phyloP scores from a whole-genome alignment of 2,797 vertebrate species.

The Anabas testudineus region DNA sequence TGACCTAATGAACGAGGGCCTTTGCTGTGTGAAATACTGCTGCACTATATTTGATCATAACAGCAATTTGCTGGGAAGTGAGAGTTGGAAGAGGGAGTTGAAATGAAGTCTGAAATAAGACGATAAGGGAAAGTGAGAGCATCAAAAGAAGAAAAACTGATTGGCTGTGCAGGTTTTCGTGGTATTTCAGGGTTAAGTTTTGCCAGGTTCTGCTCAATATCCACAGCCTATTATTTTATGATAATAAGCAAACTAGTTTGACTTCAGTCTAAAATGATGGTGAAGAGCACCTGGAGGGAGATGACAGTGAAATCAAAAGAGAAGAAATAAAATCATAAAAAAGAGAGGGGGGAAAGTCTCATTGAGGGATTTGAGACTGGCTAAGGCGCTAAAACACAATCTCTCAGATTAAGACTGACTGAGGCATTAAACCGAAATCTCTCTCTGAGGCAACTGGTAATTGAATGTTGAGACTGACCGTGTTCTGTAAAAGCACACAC shows the following conservation, averaged over 20 bases:
- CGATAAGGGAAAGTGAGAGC: conserved; percentile 5
- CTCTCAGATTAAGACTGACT: conserved; percentile 61
- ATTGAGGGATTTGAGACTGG: conserved; percentile 61
- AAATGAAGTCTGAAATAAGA: conserved; percentile 35
- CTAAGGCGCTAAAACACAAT: conserved; percentile 58
- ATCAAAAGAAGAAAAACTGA: conserved; percentile 42
- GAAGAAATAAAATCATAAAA: conserved; percentile 28
- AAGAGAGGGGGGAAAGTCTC: conserved; percentile 13
- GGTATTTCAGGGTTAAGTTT: conserved; percentile 57
- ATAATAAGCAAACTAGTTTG: conserved; percentile 78
- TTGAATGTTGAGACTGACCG: conserved; percentile 64
- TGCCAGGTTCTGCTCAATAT: conserved; percentile 57
- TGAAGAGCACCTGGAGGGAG: conserved; percentile 29
- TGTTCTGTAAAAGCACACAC: conserved; percentile 28
- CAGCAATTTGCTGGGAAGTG: conserved; percentile 35
- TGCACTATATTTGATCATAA: conserved; percentile 64
- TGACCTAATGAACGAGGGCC: conserved; percentile 63
- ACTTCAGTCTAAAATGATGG: conserved; percentile 63
- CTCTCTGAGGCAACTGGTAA: conserved; percentile 62
- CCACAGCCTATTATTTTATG: conserved; percentile 83
- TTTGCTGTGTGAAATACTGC: conserved; percentile 49
- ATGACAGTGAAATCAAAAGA: conserved; percentile 30
- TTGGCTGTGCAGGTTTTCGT: conserved; percentile 48
- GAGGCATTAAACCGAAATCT: conserved; percentile 69
- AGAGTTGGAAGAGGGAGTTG: conserved; percentile 28